Evolutionary conservation across 2,888 invertebrate species (phyloP).

Genomic region (Lycaena phlaeas): DNA sequence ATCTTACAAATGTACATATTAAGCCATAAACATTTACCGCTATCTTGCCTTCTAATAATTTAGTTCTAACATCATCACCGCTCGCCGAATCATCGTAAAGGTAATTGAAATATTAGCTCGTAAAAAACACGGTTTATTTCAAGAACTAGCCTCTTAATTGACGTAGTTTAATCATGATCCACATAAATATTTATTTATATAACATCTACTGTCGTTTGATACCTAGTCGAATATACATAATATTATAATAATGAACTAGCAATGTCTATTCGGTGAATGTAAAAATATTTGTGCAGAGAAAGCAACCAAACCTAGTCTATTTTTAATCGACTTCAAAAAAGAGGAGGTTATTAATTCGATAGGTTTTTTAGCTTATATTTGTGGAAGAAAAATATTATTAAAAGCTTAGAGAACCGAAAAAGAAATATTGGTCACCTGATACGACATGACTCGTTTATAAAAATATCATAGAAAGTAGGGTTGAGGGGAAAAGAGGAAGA

Average conservation of each 20-base stretch:
- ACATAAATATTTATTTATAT: slow-evolving; percentile 5
- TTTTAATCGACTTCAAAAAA: too few relatives aligned
- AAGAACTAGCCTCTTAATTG: slow-evolving; percentile 5
- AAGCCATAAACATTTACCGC: slow-evolving; percentile 8
- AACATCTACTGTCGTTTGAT: neutral
- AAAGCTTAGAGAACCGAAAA: too few relatives aligned
- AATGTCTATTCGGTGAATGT: neutral
- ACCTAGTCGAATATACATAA: too few relatives aligned
- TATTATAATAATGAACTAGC: neutral
- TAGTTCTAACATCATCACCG: slow-evolving; percentile 6
- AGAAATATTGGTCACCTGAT: too few relatives aligned
- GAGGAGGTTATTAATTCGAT: too few relatives aligned
- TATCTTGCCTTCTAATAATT: slow-evolving; percentile 6
- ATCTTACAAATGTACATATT: slow-evolving; percentile 7
- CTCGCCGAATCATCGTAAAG: slow-evolving; percentile 5
- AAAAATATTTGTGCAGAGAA: too few relatives aligned
- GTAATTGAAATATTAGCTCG: slow-evolving; percentile 4
- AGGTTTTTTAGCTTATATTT: too few relatives aligned
- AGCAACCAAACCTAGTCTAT: too few relatives aligned
- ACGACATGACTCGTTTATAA: too few relatives aligned
- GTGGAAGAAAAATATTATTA: too few relatives aligned
- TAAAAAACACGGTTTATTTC: neutral
- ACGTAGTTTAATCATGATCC: neutral
- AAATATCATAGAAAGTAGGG: too few relatives aligned
- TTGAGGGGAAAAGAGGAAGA: too few relatives aligned